These are phyloP conservation scores for Meghimatium bilineatum DNA, from an alignment of 2,888 invertebrate species.

Conservation along the genomic window DNA sequence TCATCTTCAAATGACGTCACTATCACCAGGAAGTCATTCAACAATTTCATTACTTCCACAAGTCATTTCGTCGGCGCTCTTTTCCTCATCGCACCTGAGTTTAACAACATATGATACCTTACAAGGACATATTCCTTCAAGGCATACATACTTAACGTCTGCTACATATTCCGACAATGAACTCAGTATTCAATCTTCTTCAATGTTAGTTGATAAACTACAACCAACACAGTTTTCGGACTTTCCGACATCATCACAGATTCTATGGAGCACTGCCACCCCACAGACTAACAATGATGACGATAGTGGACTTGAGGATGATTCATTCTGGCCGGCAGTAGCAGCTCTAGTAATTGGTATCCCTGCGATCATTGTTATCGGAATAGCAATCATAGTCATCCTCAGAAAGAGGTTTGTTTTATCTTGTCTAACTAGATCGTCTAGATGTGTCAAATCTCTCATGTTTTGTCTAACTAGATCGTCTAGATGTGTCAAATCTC, in stretches of 20 bases:
- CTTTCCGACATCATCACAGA: background rate
- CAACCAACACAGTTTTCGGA: background rate
- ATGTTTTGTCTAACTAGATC: too few species aligned
- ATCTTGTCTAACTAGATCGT: conserved; percentile 2
- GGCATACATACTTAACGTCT: background rate
- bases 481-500: too few species aligned
- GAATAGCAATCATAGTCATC: conserved; percentile 58
- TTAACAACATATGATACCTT: background rate
- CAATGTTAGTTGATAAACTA: background rate
- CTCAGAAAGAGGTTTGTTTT: conserved; percentile 54
- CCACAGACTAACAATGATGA: background rate
- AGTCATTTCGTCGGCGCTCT: too few species aligned
- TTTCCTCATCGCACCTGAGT: background rate
- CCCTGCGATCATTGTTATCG: conserved; percentile 58
- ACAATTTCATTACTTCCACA: too few species aligned
- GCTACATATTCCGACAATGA: too few species aligned
- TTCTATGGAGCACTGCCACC: background rate
- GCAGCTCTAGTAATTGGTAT: conserved; percentile 58
- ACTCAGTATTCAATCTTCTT: background rate
- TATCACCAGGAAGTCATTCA: background rate
- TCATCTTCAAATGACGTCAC: background rate
- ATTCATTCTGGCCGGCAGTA: conserved; percentile 56
- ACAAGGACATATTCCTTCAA: background rate
- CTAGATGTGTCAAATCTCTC: too few species aligned
- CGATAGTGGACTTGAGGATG: conserved; percentile 5